Conservation (phyloP, 2,113 vertebrate genomes). For the Pseudorhombus dupliciocellatus region DNA sequence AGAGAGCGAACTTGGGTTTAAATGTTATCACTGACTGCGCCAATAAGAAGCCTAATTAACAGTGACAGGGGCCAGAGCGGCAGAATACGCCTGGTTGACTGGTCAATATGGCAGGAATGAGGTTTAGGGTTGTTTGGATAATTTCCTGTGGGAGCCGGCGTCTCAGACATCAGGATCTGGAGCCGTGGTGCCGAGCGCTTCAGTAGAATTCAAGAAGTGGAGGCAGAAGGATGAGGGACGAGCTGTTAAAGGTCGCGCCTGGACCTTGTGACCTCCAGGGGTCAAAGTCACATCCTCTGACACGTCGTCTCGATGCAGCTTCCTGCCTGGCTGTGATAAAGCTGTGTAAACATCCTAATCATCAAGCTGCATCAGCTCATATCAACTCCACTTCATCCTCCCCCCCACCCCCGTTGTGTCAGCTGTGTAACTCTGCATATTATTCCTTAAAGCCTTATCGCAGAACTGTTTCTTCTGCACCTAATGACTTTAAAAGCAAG, state of each 20-base stretch:
- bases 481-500: conserved; percentile 75
- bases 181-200: not conserved
- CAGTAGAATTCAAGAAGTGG: conserved; percentile 16
- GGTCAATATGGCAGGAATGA: too few species aligned
- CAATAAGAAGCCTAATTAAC: conserved; percentile 71
- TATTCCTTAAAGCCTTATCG: conserved; percentile 73
- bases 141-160: too few species aligned
- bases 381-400: conserved; percentile 43
- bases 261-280: conserved; percentile 54
- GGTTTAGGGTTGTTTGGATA: too few species aligned
- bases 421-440: conserved; percentile 59
- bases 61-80: conserved; percentile 47
- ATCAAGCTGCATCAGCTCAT: conserved; percentile 48
- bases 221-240: conserved; percentile 28
- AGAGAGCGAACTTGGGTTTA: conserved; percentile 50
- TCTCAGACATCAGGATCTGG: not conserved
- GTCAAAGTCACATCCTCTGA: conserved; percentile 62
- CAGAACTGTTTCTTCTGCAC: conserved; percentile 54
- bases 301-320: conserved; percentile 38
- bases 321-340: conserved; percentile 66
- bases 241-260: conserved; percentile 14
- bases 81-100: not conserved
- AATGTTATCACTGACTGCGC: conserved; percentile 61
- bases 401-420: conserved; percentile 25
- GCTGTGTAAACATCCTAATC: conserved; percentile 70